Conservation (phyloP, 2,888 invertebrate genomes). For the Calameuta idolon region DNA sequence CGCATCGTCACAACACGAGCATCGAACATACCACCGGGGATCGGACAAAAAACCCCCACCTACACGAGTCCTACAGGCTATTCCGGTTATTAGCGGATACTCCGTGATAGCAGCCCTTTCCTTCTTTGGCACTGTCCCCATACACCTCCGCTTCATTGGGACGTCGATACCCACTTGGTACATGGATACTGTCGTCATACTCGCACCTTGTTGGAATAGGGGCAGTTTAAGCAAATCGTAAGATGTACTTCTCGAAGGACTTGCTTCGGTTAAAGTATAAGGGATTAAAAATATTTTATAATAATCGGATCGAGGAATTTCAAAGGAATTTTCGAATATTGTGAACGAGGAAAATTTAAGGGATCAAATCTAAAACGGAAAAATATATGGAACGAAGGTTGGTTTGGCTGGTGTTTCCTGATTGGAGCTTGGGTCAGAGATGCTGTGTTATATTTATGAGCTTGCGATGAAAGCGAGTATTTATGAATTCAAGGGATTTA, state of each 20-base stretch:
- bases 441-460: not conserved
- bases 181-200: not conserved
- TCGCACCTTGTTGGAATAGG: not conserved
- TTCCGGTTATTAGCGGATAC: conserved; percentile 28
- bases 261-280: not conserved
- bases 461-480: not conserved
- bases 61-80: conserved; percentile 35
- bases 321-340: not conserved
- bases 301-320: not conserved
- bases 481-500: not conserved
- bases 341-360: not conserved
- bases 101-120: not conserved
- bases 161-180: not conserved
- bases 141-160: not conserved
- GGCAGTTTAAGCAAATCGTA: not conserved
- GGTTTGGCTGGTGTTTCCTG: not conserved
- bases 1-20: conserved; percentile 61
- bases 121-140: not conserved
- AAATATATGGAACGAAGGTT: not conserved
- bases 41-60: conserved; percentile 33
- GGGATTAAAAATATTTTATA: not conserved
- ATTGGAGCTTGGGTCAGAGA: not conserved
- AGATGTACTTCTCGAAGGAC: not conserved
- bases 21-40: conserved; percentile 32
- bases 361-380: not conserved